These are phyloP conservation scores for Heliconius nattereri DNA, from an alignment of 1,140 invertebrate genomes.

Conservation along the genomic window DNA sequence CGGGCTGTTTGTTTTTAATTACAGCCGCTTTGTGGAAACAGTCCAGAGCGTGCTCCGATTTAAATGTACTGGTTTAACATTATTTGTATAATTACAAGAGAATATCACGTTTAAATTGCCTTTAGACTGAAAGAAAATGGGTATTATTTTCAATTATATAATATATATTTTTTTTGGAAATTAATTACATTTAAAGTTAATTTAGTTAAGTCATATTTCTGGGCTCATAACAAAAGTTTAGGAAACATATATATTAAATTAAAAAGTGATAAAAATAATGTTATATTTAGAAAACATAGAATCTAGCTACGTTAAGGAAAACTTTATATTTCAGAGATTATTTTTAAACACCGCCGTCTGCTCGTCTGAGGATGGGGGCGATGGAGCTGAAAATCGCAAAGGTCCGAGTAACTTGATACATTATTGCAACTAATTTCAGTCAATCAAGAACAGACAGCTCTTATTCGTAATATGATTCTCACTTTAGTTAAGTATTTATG, in stretches of 20 bases:
- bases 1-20: conserved; percentile 51
- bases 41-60: conserved; percentile 27
- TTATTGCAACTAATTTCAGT: conserved; percentile 65
- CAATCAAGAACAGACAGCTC: conserved; percentile 55
- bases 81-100: conserved; percentile 25
- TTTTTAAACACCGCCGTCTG: conserved; percentile 30
- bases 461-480: conserved; percentile 52
- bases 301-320: not conserved
- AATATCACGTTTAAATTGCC: conserved; percentile 19
- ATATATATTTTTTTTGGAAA: not conserved
- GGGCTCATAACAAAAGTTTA: too few species aligned
- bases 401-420: conserved; percentile 57
- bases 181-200: not conserved
- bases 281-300: too few species aligned
- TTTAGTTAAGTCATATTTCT: too few species aligned
- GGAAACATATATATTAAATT: too few species aligned
- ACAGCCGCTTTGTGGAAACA: conserved; percentile 41
- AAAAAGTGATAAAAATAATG: too few species aligned
- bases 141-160: not conserved
- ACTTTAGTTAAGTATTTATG: conserved; percentile 4
- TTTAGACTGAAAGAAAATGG: not conserved
- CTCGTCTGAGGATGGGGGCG: conserved; percentile 36
- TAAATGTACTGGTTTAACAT: conserved; percentile 29
- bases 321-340: conserved; percentile 1
- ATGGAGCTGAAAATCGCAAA: conserved; percentile 48